Percentiles rank a stretch among this genome's conserved stretches.
These are phyloP conservation scores for Eristalinus aeneus DNA, from an alignment of 2,888 invertebrate genomes.

Conservation along the genomic window DNA sequence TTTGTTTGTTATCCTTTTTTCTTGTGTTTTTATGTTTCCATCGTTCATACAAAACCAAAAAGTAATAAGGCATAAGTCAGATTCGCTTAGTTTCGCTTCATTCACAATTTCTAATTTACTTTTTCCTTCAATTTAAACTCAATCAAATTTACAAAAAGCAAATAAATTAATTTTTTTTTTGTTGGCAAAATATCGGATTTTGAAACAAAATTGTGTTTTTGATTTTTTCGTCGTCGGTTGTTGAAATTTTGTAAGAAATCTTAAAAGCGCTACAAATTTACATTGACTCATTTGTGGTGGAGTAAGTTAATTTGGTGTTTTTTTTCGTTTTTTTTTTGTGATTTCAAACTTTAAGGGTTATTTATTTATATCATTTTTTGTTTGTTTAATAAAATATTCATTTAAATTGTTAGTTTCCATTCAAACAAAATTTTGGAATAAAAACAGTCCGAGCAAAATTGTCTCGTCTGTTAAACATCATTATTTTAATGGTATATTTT, in stretches of 20 bases:
- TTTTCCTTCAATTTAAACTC: constrained; percentile 40
- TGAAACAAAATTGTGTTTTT: neutral
- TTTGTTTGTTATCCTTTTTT: constrained; percentile 6
- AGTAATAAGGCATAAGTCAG: constrained; percentile 68
- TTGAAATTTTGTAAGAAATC: neutral
- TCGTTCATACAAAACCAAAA: constrained; percentile 67
- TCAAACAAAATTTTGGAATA: constrained; percentile 17
- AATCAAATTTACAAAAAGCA: constrained; percentile 61
- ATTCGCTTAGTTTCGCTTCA: constrained; percentile 43
- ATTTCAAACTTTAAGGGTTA: neutral
- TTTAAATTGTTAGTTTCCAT: constrained; percentile 29
- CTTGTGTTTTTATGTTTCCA: constrained; percentile 7
- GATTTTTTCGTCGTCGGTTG: neutral
- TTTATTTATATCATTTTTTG: constrained; percentile 19
- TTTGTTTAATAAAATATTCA: constrained; percentile 62
- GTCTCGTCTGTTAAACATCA: constrained; percentile 3
- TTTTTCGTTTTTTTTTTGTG: neutral
- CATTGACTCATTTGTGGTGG: neutral
- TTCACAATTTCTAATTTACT: constrained; percentile 3
- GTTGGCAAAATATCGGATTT: neutral
- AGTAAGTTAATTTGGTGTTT: neutral
- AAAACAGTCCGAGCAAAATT: constrained; percentile 64
- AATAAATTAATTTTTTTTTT: constrained; percentile 7
- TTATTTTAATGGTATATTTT: neutral
- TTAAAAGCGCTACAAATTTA: constrained; percentile 12